Conservation (phyloP, 2,888 invertebrate species). For the Flexamia atlantica region DNA sequence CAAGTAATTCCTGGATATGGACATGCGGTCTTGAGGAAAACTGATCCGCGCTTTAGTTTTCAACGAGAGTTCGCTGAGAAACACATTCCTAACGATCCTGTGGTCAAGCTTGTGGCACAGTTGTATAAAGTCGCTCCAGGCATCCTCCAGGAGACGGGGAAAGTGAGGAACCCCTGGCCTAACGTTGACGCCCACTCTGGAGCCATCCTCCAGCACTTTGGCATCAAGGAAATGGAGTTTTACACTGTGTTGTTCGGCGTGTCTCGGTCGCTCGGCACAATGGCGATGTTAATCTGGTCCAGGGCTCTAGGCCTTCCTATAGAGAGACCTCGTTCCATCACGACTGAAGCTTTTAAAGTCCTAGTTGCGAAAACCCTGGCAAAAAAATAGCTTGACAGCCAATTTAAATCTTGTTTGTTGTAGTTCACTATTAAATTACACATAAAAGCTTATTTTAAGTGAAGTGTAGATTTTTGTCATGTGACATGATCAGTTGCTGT, state of each 20-base stretch:
- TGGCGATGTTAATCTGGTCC: slow-evolving; percentile 91
- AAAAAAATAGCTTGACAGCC: too few relatives aligned
- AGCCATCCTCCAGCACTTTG: slow-evolving; percentile 93
- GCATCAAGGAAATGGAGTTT: slow-evolving; percentile 94
- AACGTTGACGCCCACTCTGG: slow-evolving; percentile 99
- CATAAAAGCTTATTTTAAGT: too few relatives aligned
- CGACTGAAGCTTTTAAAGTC: slow-evolving; percentile 79
- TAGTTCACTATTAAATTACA: too few relatives aligned
- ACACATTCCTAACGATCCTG: slow-evolving; percentile 85
- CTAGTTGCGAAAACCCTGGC: too few relatives aligned
- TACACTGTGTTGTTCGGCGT: slow-evolving; percentile 96
- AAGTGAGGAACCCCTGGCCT: slow-evolving; percentile 99
- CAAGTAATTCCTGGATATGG: slow-evolving; percentile 79
- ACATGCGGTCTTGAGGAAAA: slow-evolving; percentile 77
- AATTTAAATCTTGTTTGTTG: too few relatives aligned
- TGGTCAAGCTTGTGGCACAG: slow-evolving; percentile 93
- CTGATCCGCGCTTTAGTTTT: slow-evolving; percentile 94
- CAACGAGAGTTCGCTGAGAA: slow-evolving; percentile 85
- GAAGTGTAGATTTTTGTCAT: too few relatives aligned
- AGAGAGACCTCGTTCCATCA: slow-evolving; percentile 92
- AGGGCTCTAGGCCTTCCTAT: slow-evolving; percentile 91
- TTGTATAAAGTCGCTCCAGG: slow-evolving; percentile 95
- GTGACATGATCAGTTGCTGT: too few relatives aligned
- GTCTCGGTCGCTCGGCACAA: slow-evolving; percentile 90
- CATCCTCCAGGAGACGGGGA: slow-evolving; percentile 93